phyloP scores from a whole-genome alignment of 2,797 vertebrate genomes.

The Neopelma chrysocephalum region DNA sequence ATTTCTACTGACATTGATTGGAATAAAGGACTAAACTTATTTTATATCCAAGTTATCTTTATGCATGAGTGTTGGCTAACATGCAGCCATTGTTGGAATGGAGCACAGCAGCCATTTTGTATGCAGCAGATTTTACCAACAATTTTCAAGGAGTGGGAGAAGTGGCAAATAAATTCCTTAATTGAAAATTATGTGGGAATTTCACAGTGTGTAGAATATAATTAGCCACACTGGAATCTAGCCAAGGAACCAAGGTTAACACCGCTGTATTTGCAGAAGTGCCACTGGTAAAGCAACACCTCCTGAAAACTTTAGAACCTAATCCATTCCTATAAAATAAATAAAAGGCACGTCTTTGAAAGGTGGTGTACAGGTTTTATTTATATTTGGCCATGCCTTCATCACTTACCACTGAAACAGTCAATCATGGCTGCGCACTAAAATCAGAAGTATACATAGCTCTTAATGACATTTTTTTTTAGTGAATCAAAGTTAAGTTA shows the following conservation, averaged over 20 bases:
- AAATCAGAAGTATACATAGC: constrained; percentile 28
- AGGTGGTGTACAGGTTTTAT: constrained; percentile 34
- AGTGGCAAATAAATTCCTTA: constrained; percentile 55
- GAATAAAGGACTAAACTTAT: neutral
- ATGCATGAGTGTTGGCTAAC: neutral
- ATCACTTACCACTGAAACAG: constrained; percentile 31
- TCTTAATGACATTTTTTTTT: constrained; percentile 48
- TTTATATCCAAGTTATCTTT: neutral
- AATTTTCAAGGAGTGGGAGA: constrained; percentile 31
- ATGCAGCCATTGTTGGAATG: neutral
- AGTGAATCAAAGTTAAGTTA: constrained; percentile 46
- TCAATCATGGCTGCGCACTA: constrained; percentile 6
- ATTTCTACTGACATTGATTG: neutral
- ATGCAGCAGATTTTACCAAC: neutral
- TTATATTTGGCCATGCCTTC: constrained; percentile 51
- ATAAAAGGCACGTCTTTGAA: constrained; percentile 37
- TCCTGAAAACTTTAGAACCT: constrained; percentile 41
- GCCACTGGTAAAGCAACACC: constrained; percentile 51
- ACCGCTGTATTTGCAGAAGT: constrained; percentile 11
- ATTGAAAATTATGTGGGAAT: constrained; percentile 63
- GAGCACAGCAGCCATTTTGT: constrained; percentile 32
- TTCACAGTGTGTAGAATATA: constrained; percentile 49
- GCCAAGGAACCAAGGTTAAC: constrained; percentile 48
- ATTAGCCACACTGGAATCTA: constrained; percentile 47
- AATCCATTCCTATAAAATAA: constrained; percentile 54